These are phyloP conservation scores for Coronaproctus castanopsis DNA, from an alignment of 2,888 invertebrate species.

Conservation along the genomic window DNA sequence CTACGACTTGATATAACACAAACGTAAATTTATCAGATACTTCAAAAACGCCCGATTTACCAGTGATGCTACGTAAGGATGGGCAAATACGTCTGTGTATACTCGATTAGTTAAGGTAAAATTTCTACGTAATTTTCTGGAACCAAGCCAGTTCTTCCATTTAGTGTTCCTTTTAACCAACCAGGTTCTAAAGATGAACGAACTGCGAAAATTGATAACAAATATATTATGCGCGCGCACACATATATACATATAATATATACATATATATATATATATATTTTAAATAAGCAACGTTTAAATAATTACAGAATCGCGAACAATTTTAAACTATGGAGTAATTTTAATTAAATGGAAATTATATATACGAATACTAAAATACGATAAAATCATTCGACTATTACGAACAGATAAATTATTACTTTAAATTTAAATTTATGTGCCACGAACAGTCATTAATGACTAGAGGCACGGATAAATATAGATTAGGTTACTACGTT, in stretches of 20 bases:
- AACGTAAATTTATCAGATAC: too few species aligned
- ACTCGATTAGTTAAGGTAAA: constrained; percentile 53
- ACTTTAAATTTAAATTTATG: background rate
- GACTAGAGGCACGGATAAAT: too few species aligned
- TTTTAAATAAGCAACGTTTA: too few species aligned
- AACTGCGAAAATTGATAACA: constrained; percentile 34
- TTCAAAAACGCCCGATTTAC: too few species aligned
- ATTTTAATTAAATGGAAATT: too few species aligned
- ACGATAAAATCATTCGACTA: background rate
- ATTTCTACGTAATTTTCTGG: constrained; percentile 93
- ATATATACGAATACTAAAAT: background rate
- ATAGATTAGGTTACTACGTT: too few species aligned
- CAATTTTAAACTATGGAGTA: too few species aligned
- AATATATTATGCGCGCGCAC: background rate
- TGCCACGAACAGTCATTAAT: too few species aligned
- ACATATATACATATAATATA: background rate
- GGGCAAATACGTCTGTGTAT: too few species aligned
- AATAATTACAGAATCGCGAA: too few species aligned
- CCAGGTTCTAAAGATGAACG: constrained; percentile 84
- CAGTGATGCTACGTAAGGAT: too few species aligned
- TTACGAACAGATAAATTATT: background rate
- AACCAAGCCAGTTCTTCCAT: constrained; percentile 78
- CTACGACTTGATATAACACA: too few species aligned
- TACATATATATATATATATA: background rate
- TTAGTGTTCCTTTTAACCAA: constrained; percentile 87